These are phyloP conservation scores for Caenorhabditis sp. DNA, from an alignment of 2,888 invertebrate genomes.

Conservation along the genomic window DNA sequence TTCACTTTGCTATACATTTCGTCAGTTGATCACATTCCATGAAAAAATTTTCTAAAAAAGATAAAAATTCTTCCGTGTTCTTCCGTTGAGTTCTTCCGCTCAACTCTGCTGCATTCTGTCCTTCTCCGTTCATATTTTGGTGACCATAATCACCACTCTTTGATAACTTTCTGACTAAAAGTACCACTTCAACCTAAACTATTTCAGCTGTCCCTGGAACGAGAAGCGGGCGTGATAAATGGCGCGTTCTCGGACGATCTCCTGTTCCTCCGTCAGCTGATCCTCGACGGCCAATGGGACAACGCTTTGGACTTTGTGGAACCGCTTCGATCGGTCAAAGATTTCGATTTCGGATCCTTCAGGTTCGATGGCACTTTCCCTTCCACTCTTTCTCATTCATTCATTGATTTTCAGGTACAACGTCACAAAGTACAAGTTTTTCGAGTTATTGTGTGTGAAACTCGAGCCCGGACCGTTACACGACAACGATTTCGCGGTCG, in stretches of 20 bases:
- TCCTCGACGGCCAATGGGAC: constrained; percentile 98
- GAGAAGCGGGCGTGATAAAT: constrained; percentile 95
- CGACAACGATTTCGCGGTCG: constrained; percentile 91
- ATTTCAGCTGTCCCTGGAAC: constrained; percentile 83
- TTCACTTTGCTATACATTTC: too few species aligned
- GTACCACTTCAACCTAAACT: neutral
- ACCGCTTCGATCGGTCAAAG: constrained; percentile 86
- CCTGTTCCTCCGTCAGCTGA: constrained; percentile 87
- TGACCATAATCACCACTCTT: neutral
- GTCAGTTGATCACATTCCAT: too few species aligned
- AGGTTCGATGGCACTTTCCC: constrained; percentile 24
- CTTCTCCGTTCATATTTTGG: too few species aligned
- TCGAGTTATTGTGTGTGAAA: constrained; percentile 93
- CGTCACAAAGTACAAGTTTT: constrained; percentile 92
- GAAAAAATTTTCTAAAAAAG: too few species aligned
- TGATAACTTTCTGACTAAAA: neutral
- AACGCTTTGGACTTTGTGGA: constrained; percentile 96
- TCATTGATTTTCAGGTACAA: constrained; percentile 86
- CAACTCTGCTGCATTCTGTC: too few species aligned
- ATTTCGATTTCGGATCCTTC: constrained; percentile 84
- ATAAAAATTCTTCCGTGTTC: too few species aligned
- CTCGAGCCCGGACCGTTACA: constrained; percentile 85
- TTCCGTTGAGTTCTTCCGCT: too few species aligned
- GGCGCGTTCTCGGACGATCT: constrained; percentile 94
- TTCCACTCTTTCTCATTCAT: neutral